Evolutionary conservation across 2,113 vertebrate species (phyloP).

Genomic region (Sciurus niger): DNA sequence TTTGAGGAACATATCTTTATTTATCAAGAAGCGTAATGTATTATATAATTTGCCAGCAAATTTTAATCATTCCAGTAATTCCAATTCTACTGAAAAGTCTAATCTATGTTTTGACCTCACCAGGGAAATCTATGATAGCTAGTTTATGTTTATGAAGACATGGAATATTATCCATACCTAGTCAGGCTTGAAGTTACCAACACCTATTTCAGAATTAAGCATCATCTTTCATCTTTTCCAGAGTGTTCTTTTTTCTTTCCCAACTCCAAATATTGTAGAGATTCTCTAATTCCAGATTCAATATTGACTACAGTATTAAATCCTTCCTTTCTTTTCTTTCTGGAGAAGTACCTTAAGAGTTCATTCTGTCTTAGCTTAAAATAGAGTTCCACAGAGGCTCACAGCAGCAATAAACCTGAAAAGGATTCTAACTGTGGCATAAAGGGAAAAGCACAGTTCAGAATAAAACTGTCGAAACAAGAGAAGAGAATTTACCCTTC

Average conservation of each 20-base stretch:
- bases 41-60: background rate
- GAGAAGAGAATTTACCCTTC: constrained; percentile 60
- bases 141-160: background rate
- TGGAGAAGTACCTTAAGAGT: constrained; percentile 50
- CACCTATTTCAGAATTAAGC: constrained; percentile 1
- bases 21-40: background rate
- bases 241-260: background rate
- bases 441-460: constrained; percentile 68
- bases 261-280: constrained; percentile 20
- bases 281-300: constrained; percentile 46
- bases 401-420: constrained; percentile 77
- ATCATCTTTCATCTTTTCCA: constrained; percentile 37
- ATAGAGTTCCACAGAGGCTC: constrained; percentile 76
- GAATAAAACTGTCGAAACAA: constrained; percentile 40
- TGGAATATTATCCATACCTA: background rate
- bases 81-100: background rate
- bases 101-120: background rate
- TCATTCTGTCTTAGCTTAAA: constrained; percentile 76
- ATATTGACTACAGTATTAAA: constrained; percentile 34
- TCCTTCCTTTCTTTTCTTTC: background rate
- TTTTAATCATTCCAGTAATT: background rate
- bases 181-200: background rate
- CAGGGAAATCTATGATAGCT: background rate
- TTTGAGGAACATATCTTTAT: constrained; percentile 33
- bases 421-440: constrained; percentile 72